These are phyloP conservation scores for Drosophila orena DNA, from an alignment of 1,140 invertebrate species.

Conservation along the genomic window DNA sequence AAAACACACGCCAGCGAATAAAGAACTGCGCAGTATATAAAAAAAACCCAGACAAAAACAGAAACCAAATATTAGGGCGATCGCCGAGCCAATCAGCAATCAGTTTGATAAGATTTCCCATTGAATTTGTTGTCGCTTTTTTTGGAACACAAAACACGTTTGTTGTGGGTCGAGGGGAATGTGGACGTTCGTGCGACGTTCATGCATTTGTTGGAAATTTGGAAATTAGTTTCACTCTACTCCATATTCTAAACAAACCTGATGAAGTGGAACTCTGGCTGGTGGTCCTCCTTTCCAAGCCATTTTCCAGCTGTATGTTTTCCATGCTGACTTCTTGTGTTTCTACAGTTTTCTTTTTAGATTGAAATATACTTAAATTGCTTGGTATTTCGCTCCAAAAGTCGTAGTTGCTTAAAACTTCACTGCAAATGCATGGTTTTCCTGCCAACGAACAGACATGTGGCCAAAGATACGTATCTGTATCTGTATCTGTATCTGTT, in stretches of 20 bases:
- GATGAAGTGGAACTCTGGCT: conserved; percentile 34
- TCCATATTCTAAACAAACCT: conserved; percentile 33
- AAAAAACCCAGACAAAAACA: conserved; percentile 36
- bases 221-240: conserved; percentile 19
- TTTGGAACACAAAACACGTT: conserved; percentile 59
- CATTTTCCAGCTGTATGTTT: conserved; percentile 6
- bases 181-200: conserved; percentile 35
- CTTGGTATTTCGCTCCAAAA: neutral
- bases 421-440: conserved; percentile 46
- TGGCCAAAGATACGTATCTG: conserved; percentile 33
- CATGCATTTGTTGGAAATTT: conserved; percentile 23
- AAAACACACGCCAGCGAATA: conserved; percentile 36
- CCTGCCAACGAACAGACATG: conserved; percentile 15
- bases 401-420: conserved; percentile 4
- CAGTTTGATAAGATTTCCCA: conserved; percentile 74
- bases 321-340: conserved; percentile 26
- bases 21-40: conserved; percentile 71
- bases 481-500: conserved; percentile 47
- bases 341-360: neutral
- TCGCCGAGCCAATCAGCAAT: conserved; percentile 66
- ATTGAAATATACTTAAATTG: neutral
- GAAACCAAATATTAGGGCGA: conserved; percentile 43
- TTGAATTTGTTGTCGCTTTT: conserved; percentile 41
- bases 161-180: conserved; percentile 11
- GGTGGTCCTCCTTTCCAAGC: conserved; percentile 18